Evolutionary conservation across 2,888 invertebrate species (phyloP), one percentile per base, ranked within the genome.

Genomic region (Danaus chrysippus): DNA sequence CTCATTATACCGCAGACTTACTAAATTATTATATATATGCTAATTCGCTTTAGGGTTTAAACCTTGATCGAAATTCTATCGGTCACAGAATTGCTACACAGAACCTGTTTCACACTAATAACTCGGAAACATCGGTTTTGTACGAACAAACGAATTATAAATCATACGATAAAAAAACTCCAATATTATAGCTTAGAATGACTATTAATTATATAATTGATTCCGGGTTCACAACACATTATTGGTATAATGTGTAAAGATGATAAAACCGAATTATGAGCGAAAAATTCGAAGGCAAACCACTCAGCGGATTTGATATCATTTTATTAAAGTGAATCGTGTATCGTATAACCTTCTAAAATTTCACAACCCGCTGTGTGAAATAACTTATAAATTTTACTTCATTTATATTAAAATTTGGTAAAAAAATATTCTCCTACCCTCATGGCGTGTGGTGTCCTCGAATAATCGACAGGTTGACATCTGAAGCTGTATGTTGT

Each of bases 381-480:
- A 49, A 49, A 17, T 49, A 49, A 15, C 49, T 49, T 49, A 3
- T 49, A 49, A 49, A 17, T 49, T 17, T 17, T n/a, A 17, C 15
- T 49, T 49, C 10, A 49, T 46, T 8, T 17, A 9, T 49, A 17
- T 15, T 17, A 17, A 10, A 15, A 49, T 49, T 17, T n/a, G 12
- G 15, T 1, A 54, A 13, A 23, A 11, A 13, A 56, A 52, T 61
- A 54, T 43, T 17, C 58, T 76, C 90, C 87, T 84, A 93, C 93
- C 80, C 96, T 92, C 81, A 96, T 76, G 3, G 96, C 97, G 68
- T 92, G 78, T 8, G 96, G 95, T 73, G 88, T 92, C 64, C 91
- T 91, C 10, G 96, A 95, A 80, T 96, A 97, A 84, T 97, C 97
- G 5, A 97, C 96, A 3, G 97, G 96, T 83, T 97, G 96, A 82